Percentiles rank a stretch among this genome's conserved stretches.
phyloP scores from a whole-genome alignment of 2,888 invertebrate species.

The Sturmia bella region DNA sequence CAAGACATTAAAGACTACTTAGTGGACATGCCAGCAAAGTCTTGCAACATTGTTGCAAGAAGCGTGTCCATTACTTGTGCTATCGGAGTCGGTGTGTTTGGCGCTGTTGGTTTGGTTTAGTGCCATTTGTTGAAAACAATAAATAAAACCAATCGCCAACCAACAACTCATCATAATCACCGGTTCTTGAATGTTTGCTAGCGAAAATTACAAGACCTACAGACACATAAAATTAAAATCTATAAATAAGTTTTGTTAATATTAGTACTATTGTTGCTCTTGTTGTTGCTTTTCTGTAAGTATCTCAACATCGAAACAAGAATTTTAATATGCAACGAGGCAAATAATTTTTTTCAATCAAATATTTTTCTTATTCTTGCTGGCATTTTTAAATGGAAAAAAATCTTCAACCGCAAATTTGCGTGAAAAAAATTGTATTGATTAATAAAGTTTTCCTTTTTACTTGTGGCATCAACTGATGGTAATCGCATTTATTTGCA shows the following conservation, averaged over 20 bases:
- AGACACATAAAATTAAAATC: constrained; percentile 46
- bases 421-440: constrained; percentile 15
- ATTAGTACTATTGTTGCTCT: background rate
- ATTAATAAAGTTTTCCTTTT: constrained; percentile 36
- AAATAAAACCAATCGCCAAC: constrained; percentile 30
- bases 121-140: constrained; percentile 36
- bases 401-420: constrained; percentile 31
- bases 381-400: background rate
- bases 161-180: constrained; percentile 43
- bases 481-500: constrained; percentile 42
- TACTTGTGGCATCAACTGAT: constrained; percentile 37
- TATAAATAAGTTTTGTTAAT: constrained; percentile 46
- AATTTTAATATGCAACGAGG: constrained; percentile 50
- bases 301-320: constrained; percentile 19
- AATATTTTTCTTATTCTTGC: background rate
- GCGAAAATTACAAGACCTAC: constrained; percentile 16
- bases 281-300: constrained; percentile 4
- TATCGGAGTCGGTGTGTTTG: background rate
- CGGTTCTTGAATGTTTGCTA: background rate
- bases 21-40: constrained; percentile 25
- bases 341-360: constrained; percentile 21
- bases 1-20: constrained; percentile 47
- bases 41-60: constrained; percentile 63
- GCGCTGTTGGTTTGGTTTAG: background rate
- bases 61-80: constrained; percentile 37